A percentile compares a stretch with the other conserved stretches of the same genome.
These are phyloP conservation scores for Galeopterus variegatus DNA, from an alignment of 2,113 vertebrate genomes.

Conservation along the genomic window DNA sequence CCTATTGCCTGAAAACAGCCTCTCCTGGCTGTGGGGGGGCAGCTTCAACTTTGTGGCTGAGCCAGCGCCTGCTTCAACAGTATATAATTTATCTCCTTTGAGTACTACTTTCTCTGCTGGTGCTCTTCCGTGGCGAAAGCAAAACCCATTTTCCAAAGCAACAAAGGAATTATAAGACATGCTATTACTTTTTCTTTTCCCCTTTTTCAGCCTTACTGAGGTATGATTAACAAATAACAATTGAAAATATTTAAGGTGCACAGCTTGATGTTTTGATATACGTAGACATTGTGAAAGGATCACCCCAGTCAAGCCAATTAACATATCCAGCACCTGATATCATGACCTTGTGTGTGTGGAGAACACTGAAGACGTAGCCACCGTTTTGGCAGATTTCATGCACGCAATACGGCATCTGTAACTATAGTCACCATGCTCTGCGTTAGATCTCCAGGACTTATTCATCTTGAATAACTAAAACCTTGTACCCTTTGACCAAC, in stretches of 20 bases:
- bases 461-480: background rate
- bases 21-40: background rate
- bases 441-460: background rate
- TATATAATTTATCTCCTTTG: background rate
- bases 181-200: background rate
- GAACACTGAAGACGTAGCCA: background rate
- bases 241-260: background rate
- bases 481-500: background rate
- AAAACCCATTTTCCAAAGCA: constrained; percentile 11
- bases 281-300: background rate
- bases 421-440: background rate
- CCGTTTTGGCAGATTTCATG: background rate
- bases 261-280: background rate
- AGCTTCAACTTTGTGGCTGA: background rate
- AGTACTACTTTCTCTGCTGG: background rate
- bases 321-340: background rate
- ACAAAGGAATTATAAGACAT: background rate
- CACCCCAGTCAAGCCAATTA: background rate
- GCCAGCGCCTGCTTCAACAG: background rate
- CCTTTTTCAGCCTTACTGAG: background rate
- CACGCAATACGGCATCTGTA: background rate
- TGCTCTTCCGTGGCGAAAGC: background rate
- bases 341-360: background rate
- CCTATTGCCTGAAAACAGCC: background rate
- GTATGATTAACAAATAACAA: background rate